Percentiles rank a stretch among this genome's conserved stretches.
Conservation (phyloP, 2,797 vertebrate genomes). For the Triplophysa yarkandensis region DNA sequence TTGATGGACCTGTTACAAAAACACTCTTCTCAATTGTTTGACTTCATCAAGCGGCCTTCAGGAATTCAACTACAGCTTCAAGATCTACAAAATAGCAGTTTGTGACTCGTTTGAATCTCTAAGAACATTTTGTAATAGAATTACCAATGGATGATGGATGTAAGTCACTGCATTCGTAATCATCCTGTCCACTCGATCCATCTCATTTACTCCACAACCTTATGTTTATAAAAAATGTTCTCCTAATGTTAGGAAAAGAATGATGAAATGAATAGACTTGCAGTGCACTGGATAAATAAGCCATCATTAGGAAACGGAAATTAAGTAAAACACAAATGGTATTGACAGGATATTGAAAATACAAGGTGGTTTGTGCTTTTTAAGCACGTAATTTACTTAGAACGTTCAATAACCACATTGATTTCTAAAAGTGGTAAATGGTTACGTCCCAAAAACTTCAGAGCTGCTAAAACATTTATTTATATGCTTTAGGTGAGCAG, state of each 20-base stretch:
- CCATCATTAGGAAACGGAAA: constrained; percentile 66
- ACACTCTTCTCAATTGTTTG: constrained; percentile 11
- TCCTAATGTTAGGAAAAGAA: constrained; percentile 34
- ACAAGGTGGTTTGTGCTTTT: background rate
- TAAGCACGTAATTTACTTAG: background rate
- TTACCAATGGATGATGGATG: background rate
- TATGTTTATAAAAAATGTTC: constrained; percentile 19
- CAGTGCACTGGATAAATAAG: constrained; percentile 77
- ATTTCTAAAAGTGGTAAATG: background rate
- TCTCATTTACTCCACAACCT: background rate
- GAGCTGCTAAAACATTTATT: background rate
- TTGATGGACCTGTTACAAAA: constrained; percentile 18
- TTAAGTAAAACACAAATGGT: no score
- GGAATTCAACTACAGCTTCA: constrained; percentile 20
- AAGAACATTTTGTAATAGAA: background rate
- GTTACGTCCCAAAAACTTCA: background rate
- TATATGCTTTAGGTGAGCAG: background rate
- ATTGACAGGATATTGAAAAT: background rate
- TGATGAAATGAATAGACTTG: constrained; percentile 60
- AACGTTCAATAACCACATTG: background rate
- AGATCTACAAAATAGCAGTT: constrained; percentile 6
- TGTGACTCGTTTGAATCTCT: background rate
- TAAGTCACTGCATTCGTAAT: background rate
- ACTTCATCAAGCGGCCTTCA: constrained; percentile 38
- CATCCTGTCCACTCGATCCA: background rate